Evolutionary conservation across 1,140 invertebrate species (phyloP).

Genomic region (Drosophila pruinosa): DNA sequence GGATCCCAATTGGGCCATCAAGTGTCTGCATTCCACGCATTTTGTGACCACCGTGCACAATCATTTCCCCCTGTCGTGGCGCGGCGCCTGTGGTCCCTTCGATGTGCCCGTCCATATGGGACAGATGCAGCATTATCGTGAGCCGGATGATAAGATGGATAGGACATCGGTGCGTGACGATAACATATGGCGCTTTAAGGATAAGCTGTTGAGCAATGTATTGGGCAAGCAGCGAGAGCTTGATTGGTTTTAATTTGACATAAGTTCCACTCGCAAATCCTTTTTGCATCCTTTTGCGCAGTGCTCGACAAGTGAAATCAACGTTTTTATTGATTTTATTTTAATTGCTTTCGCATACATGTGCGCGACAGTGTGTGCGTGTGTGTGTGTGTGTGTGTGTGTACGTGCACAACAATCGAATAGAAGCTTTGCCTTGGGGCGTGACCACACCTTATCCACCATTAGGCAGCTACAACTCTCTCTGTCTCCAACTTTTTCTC

Average conservation of each 20-base stretch:
- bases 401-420: conserved; percentile 31
- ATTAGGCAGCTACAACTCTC: not conserved
- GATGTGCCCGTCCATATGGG: conserved; percentile 90
- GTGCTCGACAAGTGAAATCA: too few species aligned
- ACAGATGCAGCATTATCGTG: conserved; percentile 94
- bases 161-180: conserved; percentile 36
- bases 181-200: conserved; percentile 55
- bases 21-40: conserved; percentile 95
- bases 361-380: not conserved
- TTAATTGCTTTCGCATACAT: conserved; percentile 50
- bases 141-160: conserved; percentile 84
- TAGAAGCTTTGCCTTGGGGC: not conserved
- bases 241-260: conserved; percentile 19
- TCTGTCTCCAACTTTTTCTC: not conserved
- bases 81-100: conserved; percentile 91
- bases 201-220: conserved; percentile 24
- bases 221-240: conserved; percentile 23
- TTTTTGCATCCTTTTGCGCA: too few species aligned
- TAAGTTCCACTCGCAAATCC: too few species aligned
- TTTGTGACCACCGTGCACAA: conserved; percentile 93
- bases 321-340: conserved; percentile 34
- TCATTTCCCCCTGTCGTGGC: conserved; percentile 93
- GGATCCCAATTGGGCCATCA: conserved; percentile 92
- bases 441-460: not conserved
- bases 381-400: conserved; percentile 2